phyloP scores from a whole-genome alignment of 2,888 invertebrate genomes.

The Lithophane socia region DNA sequence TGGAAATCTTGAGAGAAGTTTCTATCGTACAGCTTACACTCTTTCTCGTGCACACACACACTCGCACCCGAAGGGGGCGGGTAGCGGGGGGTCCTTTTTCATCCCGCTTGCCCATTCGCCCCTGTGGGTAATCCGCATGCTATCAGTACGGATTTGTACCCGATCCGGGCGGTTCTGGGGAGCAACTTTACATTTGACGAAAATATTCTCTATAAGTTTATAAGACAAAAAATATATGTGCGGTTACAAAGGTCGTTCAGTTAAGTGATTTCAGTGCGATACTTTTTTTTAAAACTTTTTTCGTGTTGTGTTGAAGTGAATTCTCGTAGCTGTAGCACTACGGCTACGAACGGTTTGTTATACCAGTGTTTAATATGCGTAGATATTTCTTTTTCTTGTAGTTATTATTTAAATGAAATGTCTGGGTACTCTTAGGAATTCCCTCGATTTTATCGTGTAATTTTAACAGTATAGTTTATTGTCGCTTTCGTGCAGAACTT shows the following conservation, averaged over 20 bases:
- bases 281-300: neutral
- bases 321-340: neutral
- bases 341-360: neutral
- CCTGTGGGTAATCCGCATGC: conserved; percentile 54
- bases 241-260: neutral
- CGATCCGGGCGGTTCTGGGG: conserved; percentile 50
- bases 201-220: conserved; percentile 21
- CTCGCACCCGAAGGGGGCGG: neutral
- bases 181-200: neutral
- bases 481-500: neutral
- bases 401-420: neutral
- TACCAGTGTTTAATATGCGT: conserved; percentile 2
- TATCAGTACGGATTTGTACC: conserved; percentile 58
- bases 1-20: conserved; percentile 6
- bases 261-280: conserved; percentile 11
- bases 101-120: conserved; percentile 40
- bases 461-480: neutral
- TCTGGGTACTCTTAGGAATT: neutral
- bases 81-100: conserved; percentile 30
- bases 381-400: neutral
- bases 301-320: neutral
- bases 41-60: conserved; percentile 12
- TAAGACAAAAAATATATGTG: conserved; percentile 14
- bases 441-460: neutral
- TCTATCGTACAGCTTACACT: neutral